Evolutionary conservation across 2,888 invertebrate genomes (phyloP).

Genomic region (Cheiracanthium punctorium): DNA sequence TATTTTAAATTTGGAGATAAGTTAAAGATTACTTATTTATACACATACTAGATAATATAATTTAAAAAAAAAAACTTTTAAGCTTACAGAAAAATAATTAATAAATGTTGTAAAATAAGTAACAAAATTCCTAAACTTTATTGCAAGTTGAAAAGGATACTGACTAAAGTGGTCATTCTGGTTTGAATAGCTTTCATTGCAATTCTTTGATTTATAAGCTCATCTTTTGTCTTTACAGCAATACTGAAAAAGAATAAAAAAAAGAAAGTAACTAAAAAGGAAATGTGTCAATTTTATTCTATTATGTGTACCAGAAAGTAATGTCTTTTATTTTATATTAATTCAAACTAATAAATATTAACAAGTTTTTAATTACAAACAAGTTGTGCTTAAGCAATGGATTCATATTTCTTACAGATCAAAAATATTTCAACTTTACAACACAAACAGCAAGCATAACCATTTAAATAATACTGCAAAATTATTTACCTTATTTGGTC

Average conservation of each 20-base stretch:
- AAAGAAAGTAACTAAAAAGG: background rate
- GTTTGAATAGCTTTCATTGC: constrained; percentile 93
- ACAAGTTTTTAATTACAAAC: background rate
- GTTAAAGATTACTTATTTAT: too few relatives aligned
- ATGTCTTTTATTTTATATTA: background rate
- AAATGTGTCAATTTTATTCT: background rate
- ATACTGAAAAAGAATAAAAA: constrained; percentile 79
- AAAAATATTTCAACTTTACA: background rate
- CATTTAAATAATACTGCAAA: background rate
- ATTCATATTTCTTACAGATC: background rate
- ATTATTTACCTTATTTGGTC: constrained; percentile 87
- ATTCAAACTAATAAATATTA: background rate
- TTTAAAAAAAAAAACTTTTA: too few relatives aligned
- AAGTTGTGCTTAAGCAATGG: background rate
- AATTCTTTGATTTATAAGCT: constrained; percentile 90
- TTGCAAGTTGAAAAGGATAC: constrained; percentile 77
- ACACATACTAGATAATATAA: too few relatives aligned
- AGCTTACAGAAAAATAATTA: too few relatives aligned
- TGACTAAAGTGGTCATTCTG: constrained; percentile 93
- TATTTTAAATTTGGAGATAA: too few relatives aligned
- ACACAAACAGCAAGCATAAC: background rate
- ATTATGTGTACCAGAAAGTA: too few relatives aligned
- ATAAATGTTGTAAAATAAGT: too few relatives aligned
- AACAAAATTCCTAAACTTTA: too few relatives aligned
- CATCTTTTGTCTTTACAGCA: constrained; percentile 97